A percentile compares a stretch with the other conserved stretches of the same genome.
phyloP scores from a whole-genome alignment of 35 echinoderm and acorn worm genomes.

The Apostichopus japonicus region DNA sequence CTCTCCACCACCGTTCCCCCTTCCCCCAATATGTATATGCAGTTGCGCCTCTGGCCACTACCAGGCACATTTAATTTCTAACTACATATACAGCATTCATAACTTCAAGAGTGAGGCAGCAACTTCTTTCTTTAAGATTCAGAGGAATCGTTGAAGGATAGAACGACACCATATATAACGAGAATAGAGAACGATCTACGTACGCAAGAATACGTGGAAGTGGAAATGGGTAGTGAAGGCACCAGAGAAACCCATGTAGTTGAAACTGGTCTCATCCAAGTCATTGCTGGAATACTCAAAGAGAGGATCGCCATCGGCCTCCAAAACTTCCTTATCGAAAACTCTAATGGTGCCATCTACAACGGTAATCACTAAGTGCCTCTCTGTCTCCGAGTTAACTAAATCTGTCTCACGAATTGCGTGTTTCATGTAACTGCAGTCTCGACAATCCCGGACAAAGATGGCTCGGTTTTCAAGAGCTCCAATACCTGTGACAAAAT shows the following conservation, averaged over 20 bases:
- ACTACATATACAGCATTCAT: no score
- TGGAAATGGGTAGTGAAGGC: slow-evolving; percentile 24
- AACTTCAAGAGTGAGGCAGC: no score
- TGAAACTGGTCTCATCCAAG: slow-evolving; percentile 8
- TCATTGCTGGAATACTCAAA: neutral
- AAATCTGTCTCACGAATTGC: neutral
- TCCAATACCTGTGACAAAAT: slow-evolving; percentile 28
- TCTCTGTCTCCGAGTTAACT: neutral
- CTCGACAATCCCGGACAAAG: slow-evolving; percentile 16
- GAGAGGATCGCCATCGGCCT: neutral
- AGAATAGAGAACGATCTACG: neutral
- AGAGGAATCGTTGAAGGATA: no score
- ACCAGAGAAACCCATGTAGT: slow-evolving; percentile 44
- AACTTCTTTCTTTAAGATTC: no score
- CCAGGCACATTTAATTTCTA: no score
- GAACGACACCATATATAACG: neutral
- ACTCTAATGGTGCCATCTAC: neutral
- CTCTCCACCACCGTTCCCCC: neutral
- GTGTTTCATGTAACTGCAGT: neutral
- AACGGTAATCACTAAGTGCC: slow-evolving; percentile 23
- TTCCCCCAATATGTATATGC: neutral
- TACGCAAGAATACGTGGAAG: slow-evolving; percentile 17
- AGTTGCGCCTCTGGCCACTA: neutral
- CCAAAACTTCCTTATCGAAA: neutral
- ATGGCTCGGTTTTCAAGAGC: neutral